Evolutionary conservation across 2,888 invertebrate species (phyloP), one percentile per base, ranked within the genome.

Genomic region (Deladenus siricidicola): DNA sequence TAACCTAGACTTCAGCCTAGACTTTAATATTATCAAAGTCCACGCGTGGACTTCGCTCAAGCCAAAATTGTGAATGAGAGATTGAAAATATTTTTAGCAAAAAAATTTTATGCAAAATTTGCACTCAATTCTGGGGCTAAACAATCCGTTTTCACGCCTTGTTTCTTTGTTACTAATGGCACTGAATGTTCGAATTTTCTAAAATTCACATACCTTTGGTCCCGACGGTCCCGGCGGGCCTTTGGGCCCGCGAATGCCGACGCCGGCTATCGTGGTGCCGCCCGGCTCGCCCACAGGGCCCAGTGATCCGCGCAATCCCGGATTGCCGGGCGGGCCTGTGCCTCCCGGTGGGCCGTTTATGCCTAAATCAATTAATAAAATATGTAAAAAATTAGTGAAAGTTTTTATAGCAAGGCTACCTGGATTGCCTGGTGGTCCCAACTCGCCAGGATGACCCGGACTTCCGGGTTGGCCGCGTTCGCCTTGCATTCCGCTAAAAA

Each of bases 221-320:
- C 69, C 69, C 14, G 57, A 21, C 6, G 75, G 70, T 43, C 76
- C 76, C 21, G 72, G 73, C n/a, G 72, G 72, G 34, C 78, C 72
- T 54, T 69, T 65, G 8, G 76, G 73, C 42, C 77, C 78, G 60
- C 70, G 70, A 51, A 77, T 68, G 43, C 76, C 76, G 47, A 76
- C 65, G 45, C 76, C 75, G 53, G 73, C 70, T 30, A 76, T 62
- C 2, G 70, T 69, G 6, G 69, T 70, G 24, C 71, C 70, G 49
- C 77, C 78, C 17, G 48, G 30, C 17, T 45, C 52, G 10, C 74
- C 75, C 17, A 39, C 30, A 14, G 53, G 42, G 4, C 53, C 53
- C 4, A 53, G 39, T 21, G 29, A 19, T 1, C 76, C 76, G 17
- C 50, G 49, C 19, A 61, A 63, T 17, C 78, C 78, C 8, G 65